phyloP scores from a whole-genome alignment of 1,140 invertebrate species.

The Teleopsis dalmanni region DNA sequence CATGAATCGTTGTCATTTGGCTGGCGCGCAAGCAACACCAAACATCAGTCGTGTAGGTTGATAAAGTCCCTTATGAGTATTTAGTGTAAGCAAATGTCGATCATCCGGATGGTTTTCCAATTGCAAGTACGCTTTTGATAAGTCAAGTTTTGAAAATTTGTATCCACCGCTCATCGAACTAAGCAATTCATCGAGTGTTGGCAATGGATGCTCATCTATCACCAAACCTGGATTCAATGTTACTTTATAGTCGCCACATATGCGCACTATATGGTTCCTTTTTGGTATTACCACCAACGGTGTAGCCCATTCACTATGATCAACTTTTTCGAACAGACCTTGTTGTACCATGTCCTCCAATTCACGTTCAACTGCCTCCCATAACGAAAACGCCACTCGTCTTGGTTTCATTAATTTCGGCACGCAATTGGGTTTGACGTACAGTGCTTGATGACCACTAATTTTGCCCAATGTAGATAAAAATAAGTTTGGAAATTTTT shows the following conservation, averaged over 20 bases:
- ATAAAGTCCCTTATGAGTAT: constrained; percentile 19
- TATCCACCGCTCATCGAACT: constrained; percentile 14
- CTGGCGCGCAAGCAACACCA: constrained; percentile 20
- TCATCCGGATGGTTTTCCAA: constrained; percentile 14
- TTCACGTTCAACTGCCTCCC: constrained; percentile 26
- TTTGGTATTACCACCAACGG: constrained; percentile 47
- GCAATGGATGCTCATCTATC: constrained; percentile 20
- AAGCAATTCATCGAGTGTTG: constrained; percentile 21
- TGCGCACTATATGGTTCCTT: constrained; percentile 41
- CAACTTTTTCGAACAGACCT: constrained; percentile 21
- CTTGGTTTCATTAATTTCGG: constrained; percentile 7
- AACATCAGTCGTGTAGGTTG: constrained; percentile 13
- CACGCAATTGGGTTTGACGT: too few relatives aligned
- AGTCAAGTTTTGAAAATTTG: constrained; percentile 20
- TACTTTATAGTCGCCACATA: constrained; percentile 43
- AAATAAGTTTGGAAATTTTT: too few relatives aligned
- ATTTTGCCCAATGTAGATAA: too few relatives aligned
- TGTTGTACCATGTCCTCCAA: constrained; percentile 35
- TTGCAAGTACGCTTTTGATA: constrained; percentile 21
- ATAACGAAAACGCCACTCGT: constrained; percentile 7
- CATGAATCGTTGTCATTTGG: constrained; percentile 20
- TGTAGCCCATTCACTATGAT: constrained; percentile 41
- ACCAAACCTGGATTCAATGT: constrained; percentile 1
- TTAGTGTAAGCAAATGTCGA: constrained; percentile 15
- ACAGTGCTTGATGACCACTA: too few relatives aligned